A percentile compares a stretch with the other conserved stretches of the same genome.
Evolutionary conservation across 2,797 vertebrate species (phyloP).

Genomic region (Rhodeus uyekii): DNA sequence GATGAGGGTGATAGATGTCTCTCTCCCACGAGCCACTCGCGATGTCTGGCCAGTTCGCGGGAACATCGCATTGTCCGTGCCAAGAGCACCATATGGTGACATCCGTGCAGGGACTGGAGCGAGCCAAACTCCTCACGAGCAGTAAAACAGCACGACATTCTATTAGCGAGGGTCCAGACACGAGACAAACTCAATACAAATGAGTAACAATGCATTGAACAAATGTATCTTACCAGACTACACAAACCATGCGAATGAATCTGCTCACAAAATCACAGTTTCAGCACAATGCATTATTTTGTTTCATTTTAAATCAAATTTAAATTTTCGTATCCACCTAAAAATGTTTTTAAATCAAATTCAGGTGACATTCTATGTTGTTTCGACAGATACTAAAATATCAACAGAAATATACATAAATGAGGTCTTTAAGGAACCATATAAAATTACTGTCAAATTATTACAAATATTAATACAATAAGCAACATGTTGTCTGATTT

Average conservation of each 20-base stretch:
- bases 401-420: background rate
- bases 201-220: slow-evolving; percentile 37
- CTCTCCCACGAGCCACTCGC: slow-evolving; percentile 59
- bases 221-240: slow-evolving; percentile 1
- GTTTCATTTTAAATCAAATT: background rate
- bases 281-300: background rate
- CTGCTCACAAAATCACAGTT: background rate
- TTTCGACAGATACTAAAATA: background rate
- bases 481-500: background rate
- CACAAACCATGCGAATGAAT: background rate
- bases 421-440: background rate
- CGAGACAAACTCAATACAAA: slow-evolving; percentile 45
- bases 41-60: slow-evolving; percentile 46
- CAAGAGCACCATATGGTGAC: slow-evolving; percentile 79
- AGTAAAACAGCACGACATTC: slow-evolving; percentile 78
- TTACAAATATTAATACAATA: background rate
- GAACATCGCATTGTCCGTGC: slow-evolving; percentile 58
- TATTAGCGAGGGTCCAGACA: slow-evolving; percentile 74
- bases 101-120: slow-evolving; percentile 71
- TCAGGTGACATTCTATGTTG: background rate
- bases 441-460: background rate
- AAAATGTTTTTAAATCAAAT: background rate
- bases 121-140: slow-evolving; percentile 56
- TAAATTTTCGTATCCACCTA: background rate
- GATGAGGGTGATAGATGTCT: slow-evolving; percentile 54